Percentiles rank a stretch among this genome's conserved stretches.
Conservation (phyloP, 2,888 invertebrate species). For the Ormyrus labotus region DNA sequence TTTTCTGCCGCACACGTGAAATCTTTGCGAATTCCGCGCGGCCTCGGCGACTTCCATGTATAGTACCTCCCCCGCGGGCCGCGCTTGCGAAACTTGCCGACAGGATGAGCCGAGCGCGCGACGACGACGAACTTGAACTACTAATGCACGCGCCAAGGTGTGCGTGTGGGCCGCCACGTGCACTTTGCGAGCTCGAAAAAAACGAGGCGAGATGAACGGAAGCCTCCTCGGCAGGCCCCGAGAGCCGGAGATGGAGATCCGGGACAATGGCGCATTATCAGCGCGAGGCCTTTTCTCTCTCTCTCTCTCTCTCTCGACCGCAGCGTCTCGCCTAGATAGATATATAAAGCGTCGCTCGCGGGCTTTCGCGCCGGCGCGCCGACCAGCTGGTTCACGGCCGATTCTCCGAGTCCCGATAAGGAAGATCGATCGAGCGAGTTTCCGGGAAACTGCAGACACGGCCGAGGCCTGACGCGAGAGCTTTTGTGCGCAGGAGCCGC, state of each 20-base stretch:
- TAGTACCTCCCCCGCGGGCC: neutral
- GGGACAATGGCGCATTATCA: conserved; percentile 18
- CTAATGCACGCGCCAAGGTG: no score
- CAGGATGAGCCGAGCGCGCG: neutral
- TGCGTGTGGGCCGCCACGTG: no score
- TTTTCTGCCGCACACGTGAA: conserved; percentile 12
- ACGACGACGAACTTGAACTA: neutral
- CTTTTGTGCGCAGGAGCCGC: no score
- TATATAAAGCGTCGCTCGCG: neutral
- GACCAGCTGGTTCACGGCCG: conserved; percentile 41
- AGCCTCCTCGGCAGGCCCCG: neutral
- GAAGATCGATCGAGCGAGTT: conserved; percentile 55
- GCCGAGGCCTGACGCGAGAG: neutral
- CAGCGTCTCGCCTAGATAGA: conserved; percentile 5
- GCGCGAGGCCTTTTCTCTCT: neutral
- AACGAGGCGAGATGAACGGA: neutral
- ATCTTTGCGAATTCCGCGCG: conserved; percentile 25
- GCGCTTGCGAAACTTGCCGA: conserved; percentile 1
- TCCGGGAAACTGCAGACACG: conserved; percentile 44
- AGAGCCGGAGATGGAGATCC: conserved; percentile 16
- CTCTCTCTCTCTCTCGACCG: neutral
- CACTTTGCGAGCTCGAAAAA: neutral
- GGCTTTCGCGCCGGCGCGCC: neutral
- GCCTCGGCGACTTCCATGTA: neutral
- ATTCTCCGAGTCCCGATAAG: conserved; percentile 42